Percentiles rank a stretch among this genome's conserved stretches.
These are phyloP conservation scores for Strigops habroptila DNA, from an alignment of 2,113 vertebrate species.

Conservation along the genomic window DNA sequence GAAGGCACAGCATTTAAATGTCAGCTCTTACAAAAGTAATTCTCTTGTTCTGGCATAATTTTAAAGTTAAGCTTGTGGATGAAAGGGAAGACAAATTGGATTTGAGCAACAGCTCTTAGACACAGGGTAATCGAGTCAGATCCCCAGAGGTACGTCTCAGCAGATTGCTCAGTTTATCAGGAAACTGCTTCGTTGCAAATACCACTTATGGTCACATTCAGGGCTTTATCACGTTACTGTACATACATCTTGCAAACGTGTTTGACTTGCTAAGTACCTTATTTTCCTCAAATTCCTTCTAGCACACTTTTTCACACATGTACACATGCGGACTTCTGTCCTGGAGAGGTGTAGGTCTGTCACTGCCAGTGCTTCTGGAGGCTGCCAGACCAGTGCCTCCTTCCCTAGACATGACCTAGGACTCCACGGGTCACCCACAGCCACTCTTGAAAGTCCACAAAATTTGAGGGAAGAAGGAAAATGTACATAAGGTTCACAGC, in stretches of 20 bases:
- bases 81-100: not conserved
- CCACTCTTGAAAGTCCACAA: not conserved
- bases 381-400: not conserved
- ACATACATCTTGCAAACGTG: not conserved
- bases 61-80: not conserved
- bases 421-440: fast-evolving
- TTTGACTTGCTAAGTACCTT: not conserved
- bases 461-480: not conserved
- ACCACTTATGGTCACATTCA: not conserved
- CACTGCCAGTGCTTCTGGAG: not conserved
- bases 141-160: not conserved
- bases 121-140: not conserved
- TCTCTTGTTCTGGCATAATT: not conserved
- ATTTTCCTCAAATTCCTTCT: not conserved
- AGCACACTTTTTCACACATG: not conserved
- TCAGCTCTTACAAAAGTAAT: not conserved
- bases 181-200: not conserved
- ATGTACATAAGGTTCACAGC: not conserved
- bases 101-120: not conserved
- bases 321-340: fast-evolving
- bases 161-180: not conserved
- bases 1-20: not conserved
- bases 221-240: not conserved
- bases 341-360: not conserved
- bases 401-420: not conserved